Evolutionary conservation across 1,140 invertebrate species (phyloP).

Genomic region (Orius insidiosus): DNA sequence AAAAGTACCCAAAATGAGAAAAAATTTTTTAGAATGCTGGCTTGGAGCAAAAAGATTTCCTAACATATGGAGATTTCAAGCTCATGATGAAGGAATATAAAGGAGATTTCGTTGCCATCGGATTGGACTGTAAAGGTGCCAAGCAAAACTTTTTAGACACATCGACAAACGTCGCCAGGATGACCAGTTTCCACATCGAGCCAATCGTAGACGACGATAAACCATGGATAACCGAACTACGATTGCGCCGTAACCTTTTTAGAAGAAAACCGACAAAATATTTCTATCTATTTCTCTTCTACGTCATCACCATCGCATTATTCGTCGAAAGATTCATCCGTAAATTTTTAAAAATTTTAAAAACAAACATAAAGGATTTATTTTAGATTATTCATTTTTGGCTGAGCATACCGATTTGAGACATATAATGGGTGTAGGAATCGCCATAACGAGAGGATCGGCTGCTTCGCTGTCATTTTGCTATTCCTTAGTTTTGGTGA

Average conservation of each 20-base stretch:
- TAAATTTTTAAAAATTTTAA: conserved; percentile 39
- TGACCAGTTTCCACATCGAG: conserved; percentile 87
- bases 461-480: conserved; percentile 92
- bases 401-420: conserved; percentile 90
- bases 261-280: conserved; percentile 97
- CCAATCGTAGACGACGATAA: conserved; percentile 52
- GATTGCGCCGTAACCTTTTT: conserved; percentile 76
- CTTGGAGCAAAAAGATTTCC: conserved; percentile 71
- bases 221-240: conserved; percentile 62
- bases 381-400: conserved; percentile 82
- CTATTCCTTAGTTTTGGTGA: conserved; percentile 83
- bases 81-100: conserved; percentile 95
- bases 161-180: conserved; percentile 80
- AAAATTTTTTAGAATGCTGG: conserved; percentile 66
- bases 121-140: conserved; percentile 89
- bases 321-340: conserved; percentile 94
- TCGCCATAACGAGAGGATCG: conserved; percentile 91
- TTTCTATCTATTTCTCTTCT: conserved; percentile 97
- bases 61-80: conserved; percentile 92
- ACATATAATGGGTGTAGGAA: conserved; percentile 96
- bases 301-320: conserved; percentile 80
- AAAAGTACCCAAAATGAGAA: no score
- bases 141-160: conserved; percentile 91
- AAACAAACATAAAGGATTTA: conserved; percentile 11
- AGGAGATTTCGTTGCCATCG: conserved; percentile 89